Evolutionary conservation across 2,113 vertebrate species (phyloP).

Genomic region (Meles meles): DNA sequence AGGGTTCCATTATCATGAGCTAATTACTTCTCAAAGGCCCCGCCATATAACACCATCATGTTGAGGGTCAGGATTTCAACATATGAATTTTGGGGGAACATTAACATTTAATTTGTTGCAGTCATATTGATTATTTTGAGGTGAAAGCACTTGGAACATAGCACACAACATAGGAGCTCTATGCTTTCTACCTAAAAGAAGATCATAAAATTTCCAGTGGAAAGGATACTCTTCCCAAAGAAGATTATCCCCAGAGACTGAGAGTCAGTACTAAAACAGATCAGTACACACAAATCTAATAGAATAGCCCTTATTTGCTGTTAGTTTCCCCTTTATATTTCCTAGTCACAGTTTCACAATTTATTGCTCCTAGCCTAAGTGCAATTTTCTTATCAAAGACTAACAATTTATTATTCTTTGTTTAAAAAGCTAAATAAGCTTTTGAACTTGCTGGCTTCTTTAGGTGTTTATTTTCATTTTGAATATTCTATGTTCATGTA

Average conservation of each 20-base stretch:
- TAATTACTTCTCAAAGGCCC: neutral
- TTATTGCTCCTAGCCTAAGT: neutral
- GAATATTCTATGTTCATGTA: neutral
- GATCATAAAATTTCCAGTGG: neutral
- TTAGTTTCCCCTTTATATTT: neutral
- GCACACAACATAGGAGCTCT: neutral
- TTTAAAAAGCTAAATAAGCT: neutral
- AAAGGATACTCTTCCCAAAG: neutral
- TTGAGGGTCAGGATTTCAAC: neutral
- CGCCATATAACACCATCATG: neutral
- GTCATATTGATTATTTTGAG: neutral
- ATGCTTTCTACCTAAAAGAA: neutral
- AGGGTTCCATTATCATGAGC: neutral
- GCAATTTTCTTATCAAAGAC: neutral
- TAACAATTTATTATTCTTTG: neutral
- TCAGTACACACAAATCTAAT: neutral
- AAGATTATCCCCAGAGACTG: neutral
- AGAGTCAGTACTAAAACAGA: neutral
- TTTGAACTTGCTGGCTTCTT: neutral
- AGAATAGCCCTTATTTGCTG: neutral
- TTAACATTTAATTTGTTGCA: neutral
- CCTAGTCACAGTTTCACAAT: neutral
- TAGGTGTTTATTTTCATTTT: neutral
- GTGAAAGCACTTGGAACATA: neutral
- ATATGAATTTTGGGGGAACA: neutral